These are phyloP conservation scores for Megaptera novaeangliae DNA, from an alignment of 2,113 vertebrate genomes.

Conservation along the genomic window DNA sequence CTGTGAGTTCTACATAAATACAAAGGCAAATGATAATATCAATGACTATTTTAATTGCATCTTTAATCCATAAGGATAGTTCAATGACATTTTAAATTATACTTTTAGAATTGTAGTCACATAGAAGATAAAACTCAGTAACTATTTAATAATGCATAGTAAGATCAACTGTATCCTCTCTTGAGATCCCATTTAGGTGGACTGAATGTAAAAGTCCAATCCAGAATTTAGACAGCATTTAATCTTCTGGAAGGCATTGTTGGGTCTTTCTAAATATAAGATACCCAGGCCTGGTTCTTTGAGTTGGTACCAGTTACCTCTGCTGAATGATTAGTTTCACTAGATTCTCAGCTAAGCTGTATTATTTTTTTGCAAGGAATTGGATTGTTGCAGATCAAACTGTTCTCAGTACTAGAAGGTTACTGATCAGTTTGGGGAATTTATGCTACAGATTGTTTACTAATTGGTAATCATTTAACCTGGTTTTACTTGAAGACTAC, in stretches of 20 bases:
- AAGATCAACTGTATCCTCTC: constrained; percentile 72
- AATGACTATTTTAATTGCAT: constrained; percentile 75
- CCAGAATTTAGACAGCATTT: constrained; percentile 58
- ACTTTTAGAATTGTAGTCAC: constrained; percentile 75
- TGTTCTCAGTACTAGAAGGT: not conserved
- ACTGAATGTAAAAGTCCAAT: constrained; percentile 61
- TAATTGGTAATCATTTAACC: constrained; percentile 15
- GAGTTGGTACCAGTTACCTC: not conserved
- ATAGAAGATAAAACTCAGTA: constrained; percentile 73
- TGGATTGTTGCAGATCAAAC: constrained; percentile 13
- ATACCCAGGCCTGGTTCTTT: not conserved
- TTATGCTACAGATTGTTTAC: constrained; percentile 26
- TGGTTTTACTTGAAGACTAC: not conserved
- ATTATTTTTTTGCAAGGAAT: not conserved
- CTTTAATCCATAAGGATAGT: constrained; percentile 77
- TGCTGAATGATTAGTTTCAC: constrained; percentile 3
- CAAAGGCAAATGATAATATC: constrained; percentile 73
- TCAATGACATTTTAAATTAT: constrained; percentile 78
- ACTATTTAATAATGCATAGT: constrained; percentile 75
- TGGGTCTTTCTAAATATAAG: constrained; percentile 49
- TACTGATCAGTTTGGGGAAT: constrained; percentile 1
- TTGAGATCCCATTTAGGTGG: constrained; percentile 69
- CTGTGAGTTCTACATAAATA: constrained; percentile 66
- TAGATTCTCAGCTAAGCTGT: not conserved
- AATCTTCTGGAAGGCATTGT: constrained; percentile 52